Conservation (phyloP, 2,797 vertebrate genomes). For the Dallia pectoralis region DNA sequence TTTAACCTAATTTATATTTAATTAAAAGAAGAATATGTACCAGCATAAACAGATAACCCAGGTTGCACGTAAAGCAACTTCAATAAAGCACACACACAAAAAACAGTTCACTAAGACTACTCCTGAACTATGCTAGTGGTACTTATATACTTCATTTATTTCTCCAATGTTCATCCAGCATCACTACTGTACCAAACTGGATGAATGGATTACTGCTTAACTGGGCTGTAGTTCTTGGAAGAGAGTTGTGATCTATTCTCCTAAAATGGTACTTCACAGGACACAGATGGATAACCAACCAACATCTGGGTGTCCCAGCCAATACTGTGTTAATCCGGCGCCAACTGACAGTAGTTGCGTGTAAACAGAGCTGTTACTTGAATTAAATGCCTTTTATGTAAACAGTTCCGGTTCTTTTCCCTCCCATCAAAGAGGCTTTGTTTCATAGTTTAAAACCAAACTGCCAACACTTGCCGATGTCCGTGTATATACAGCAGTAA, state of each 20-base stretch:
- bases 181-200: not conserved
- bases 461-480: constrained; percentile 6
- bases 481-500: not conserved
- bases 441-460: constrained; percentile 6
- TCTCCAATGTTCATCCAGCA: not conserved
- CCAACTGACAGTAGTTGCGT: constrained; percentile 22
- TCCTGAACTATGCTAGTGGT: too few relatives aligned
- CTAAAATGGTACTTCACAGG: constrained; percentile 42
- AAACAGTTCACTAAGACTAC: too few relatives aligned
- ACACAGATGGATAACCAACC: constrained; percentile 48
- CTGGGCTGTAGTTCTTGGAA: constrained; percentile 26
- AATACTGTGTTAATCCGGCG: constrained; percentile 20
- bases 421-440: not conserved
- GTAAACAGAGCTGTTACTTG: constrained; percentile 33
- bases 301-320: constrained; percentile 43
- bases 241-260: constrained; percentile 37
- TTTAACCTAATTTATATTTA: not conserved
- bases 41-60: too few relatives aligned
- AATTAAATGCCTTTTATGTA: constrained; percentile 22
- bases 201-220: constrained; percentile 12
- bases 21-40: not conserved
- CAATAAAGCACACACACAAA: too few relatives aligned
- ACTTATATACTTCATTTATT: not conserved
- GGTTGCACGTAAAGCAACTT: too few relatives aligned
- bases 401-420: constrained; percentile 19